These are phyloP conservation scores for Harpagoxenus sublaevis DNA, from an alignment of 2,888 invertebrate genomes.

Conservation along the genomic window DNA sequence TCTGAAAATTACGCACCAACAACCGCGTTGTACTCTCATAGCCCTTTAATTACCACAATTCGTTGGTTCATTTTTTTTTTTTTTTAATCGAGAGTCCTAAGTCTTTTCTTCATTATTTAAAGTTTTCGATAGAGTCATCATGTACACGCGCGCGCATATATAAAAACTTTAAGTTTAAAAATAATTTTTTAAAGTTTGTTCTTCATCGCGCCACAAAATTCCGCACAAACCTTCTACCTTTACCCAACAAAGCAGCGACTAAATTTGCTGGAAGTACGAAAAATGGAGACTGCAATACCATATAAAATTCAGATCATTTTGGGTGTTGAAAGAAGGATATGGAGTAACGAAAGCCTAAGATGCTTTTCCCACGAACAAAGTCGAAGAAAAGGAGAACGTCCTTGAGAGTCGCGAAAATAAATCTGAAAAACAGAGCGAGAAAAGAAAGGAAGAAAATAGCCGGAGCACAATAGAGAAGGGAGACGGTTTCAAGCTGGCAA, in stretches of 20 bases:
- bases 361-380: constrained; percentile 37
- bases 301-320: constrained; percentile 18
- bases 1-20: no score
- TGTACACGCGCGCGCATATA: not conserved
- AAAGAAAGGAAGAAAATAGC: not conserved
- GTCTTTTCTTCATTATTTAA: no score
- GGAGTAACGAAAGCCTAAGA: not conserved
- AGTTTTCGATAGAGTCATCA: not conserved
- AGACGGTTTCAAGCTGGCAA: constrained; percentile 64
- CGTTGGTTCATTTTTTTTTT: no score
- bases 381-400: not conserved
- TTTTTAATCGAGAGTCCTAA: no score
- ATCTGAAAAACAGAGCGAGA: constrained; percentile 34
- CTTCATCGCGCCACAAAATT: not conserved
- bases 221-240: not conserved
- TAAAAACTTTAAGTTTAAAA: not conserved
- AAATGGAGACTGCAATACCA: not conserved
- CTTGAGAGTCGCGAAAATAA: constrained; percentile 60
- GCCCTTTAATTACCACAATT: no score
- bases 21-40: no score
- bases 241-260: not conserved
- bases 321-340: constrained; percentile 49
- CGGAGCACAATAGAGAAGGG: constrained; percentile 34
- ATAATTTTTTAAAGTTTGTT: not conserved
- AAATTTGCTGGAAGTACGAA: not conserved